phyloP scores from a whole-genome alignment of 2,797 vertebrate species.

The Lophius americanus region DNA sequence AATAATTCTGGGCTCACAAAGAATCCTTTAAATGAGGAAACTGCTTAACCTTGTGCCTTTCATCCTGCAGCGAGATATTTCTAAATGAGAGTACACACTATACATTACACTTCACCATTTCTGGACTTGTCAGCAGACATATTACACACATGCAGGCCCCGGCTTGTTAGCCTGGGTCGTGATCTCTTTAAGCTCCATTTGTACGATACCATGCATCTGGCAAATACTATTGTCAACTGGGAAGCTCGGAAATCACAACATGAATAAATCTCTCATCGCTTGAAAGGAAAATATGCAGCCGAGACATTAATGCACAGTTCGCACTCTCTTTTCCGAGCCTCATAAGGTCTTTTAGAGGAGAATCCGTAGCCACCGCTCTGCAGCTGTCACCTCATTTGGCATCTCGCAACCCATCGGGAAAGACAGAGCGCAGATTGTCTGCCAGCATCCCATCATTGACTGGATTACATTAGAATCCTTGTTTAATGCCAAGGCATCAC shows the following conservation, averaged over 20 bases:
- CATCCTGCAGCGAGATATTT: conserved; percentile 1
- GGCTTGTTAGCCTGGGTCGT: conserved; percentile 36
- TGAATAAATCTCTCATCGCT: conserved; percentile 35
- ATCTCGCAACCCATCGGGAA: conserved; percentile 36
- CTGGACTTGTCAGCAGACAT: conserved; percentile 22
- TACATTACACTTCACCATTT: not conserved
- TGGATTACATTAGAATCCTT: conserved; percentile 69
- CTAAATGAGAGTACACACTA: conserved; percentile 9
- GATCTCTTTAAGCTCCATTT: conserved; percentile 33
- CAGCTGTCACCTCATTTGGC: conserved; percentile 75
- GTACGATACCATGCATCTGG: conserved; percentile 17
- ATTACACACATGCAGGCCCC: conserved; percentile 18
- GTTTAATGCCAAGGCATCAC: conserved; percentile 61
- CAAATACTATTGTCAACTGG: conserved; percentile 27
- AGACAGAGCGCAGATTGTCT: conserved; percentile 35
- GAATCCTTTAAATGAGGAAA: not conserved
- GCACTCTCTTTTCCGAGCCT: conserved; percentile 36
- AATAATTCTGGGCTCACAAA: conserved; percentile 7
- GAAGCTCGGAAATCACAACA: conserved; percentile 36
- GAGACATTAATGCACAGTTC: conserved; percentile 34
- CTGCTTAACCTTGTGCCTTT: conserved; percentile 4
- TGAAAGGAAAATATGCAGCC: conserved; percentile 33
- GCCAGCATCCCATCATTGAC: conserved; percentile 65
- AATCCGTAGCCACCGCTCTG: conserved; percentile 17
- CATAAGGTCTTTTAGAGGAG: conserved; percentile 56